These are phyloP conservation scores for Seladonia tumulorum DNA, from an alignment of 2,888 invertebrate species.

Conservation along the genomic window DNA sequence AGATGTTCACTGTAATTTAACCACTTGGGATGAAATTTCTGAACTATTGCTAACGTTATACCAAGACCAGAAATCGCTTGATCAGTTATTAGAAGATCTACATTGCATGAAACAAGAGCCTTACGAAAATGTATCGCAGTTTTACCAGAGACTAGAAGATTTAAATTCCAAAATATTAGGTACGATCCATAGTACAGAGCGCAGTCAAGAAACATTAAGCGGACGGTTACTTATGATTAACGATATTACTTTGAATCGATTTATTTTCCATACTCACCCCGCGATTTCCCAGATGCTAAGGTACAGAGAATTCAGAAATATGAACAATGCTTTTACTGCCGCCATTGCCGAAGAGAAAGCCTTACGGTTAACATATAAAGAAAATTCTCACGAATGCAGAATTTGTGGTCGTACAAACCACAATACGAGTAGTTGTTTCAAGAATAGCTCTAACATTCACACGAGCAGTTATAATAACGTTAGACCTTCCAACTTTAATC, in stretches of 20 bases:
- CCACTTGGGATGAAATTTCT: constrained; percentile 14
- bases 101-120: background rate
- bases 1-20: constrained; percentile 9
- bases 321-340: constrained; percentile 8
- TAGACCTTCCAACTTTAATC: too few relatives aligned
- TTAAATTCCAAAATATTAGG: constrained; percentile 1
- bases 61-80: constrained; percentile 11
- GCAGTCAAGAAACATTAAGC: background rate
- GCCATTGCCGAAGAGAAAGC: background rate
- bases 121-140: constrained; percentile 10
- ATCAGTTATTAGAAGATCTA: constrained; percentile 16
- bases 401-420: too few relatives aligned
- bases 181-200: background rate
- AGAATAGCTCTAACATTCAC: too few relatives aligned
- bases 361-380: too few relatives aligned
- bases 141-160: constrained; percentile 12
- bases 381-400: too few relatives aligned
- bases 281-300: constrained; percentile 5
- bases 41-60: constrained; percentile 9
- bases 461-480: too few relatives aligned
- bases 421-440: too few relatives aligned
- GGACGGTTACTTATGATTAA: constrained; percentile 9
- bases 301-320: background rate
- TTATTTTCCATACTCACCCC: background rate
- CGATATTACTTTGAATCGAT: constrained; percentile 5